phyloP scores from a whole-genome alignment of 2,113 vertebrate genomes.

The Chunga burmeisteri region DNA sequence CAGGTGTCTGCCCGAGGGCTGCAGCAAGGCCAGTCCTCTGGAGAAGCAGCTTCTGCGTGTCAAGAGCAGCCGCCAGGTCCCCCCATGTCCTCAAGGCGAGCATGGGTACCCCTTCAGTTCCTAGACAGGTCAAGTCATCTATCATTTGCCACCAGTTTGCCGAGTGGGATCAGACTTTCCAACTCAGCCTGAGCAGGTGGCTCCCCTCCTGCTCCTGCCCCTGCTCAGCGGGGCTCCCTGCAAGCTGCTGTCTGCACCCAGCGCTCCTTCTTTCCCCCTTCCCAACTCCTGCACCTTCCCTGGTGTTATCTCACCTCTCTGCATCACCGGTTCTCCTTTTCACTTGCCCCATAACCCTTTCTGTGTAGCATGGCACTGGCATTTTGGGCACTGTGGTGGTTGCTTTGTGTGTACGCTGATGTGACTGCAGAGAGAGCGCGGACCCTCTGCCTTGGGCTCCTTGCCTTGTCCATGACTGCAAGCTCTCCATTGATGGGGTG shows the following conservation, averaged over 20 bases:
- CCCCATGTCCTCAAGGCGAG: not conserved
- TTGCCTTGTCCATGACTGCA: not conserved
- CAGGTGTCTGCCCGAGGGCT: not conserved
- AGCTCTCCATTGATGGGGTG: not conserved
- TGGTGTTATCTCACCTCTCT: not conserved
- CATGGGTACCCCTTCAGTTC: not conserved
- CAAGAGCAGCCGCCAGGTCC: not conserved
- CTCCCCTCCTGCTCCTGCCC: not conserved
- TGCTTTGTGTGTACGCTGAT: rapidly evolving
- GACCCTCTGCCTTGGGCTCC: not conserved
- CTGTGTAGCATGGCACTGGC: rapidly evolving
- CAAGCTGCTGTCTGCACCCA: not conserved
- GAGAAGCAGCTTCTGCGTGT: not conserved
- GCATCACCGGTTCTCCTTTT: not conserved
- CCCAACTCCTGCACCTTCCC: not conserved
- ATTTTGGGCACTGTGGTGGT: not conserved
- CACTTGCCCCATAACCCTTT: not conserved
- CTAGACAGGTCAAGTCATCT: not conserved
- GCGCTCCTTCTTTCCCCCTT: not conserved
- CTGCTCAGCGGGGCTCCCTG: rapidly evolving
- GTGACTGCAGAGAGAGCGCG: not conserved
- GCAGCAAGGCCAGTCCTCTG: not conserved
- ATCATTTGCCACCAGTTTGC: not conserved
- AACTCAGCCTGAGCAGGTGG: not conserved
- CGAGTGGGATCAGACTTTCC: not conserved